Evolutionary conservation across 1,140 invertebrate species (phyloP).

Genomic region (Drosophila ogumai): DNA sequence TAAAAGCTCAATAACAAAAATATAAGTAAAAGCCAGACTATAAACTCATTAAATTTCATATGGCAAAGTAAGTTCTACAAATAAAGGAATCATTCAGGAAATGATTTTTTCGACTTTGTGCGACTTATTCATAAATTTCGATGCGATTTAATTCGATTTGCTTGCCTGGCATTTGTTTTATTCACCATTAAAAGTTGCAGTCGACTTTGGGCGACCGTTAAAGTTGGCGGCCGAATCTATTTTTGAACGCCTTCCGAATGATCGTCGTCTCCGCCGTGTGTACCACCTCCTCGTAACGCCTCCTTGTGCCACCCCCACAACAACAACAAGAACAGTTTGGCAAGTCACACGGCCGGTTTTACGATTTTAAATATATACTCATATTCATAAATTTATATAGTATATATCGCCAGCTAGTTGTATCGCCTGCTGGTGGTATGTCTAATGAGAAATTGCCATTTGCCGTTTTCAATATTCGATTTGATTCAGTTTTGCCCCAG

Average conservation of each 20-base stretch:
- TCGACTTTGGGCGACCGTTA: conserved; percentile 56
- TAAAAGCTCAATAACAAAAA: not conserved
- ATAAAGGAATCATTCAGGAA: not conserved
- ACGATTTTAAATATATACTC: conserved; percentile 21
- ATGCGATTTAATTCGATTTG: conserved; percentile 49
- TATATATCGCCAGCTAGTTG: conserved; percentile 19
- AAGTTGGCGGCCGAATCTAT: conserved; percentile 71
- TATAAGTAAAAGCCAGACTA: too few species aligned
- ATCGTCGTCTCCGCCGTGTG: conserved; percentile 5
- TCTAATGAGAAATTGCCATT: conserved; percentile 49
- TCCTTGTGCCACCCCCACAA: not conserved
- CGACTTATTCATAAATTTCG: conserved; percentile 37
- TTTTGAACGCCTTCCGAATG: conserved; percentile 43
- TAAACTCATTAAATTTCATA: not conserved
- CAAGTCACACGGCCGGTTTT: conserved; percentile 41
- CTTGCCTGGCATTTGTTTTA: conserved; percentile 62
- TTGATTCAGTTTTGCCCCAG: conserved; percentile 48
- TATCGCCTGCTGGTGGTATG: conserved; percentile 10
- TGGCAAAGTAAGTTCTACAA: not conserved
- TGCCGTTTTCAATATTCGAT: conserved; percentile 41
- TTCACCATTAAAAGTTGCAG: conserved; percentile 77
- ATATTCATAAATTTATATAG: conserved; percentile 28
- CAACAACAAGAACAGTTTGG: conserved; percentile 13
- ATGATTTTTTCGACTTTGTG: conserved; percentile 9
- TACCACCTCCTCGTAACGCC: not conserved